phyloP scores from a whole-genome alignment of 2,797 vertebrate genomes.

The Enteromius thamalakanensis region DNA sequence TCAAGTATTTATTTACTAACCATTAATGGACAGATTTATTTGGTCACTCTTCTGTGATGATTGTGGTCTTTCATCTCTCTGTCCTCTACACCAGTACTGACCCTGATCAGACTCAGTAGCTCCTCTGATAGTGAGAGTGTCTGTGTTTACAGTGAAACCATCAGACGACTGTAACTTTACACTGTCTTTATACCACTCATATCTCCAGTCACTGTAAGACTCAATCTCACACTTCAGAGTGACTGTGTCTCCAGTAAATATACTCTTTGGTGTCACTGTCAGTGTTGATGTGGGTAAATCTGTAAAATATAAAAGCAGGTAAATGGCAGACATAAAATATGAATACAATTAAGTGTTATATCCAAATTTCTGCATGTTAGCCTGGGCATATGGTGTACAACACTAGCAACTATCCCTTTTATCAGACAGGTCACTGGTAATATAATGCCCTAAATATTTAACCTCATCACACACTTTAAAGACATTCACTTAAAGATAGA shows the following conservation, averaged over 20 bases:
- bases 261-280: neutral
- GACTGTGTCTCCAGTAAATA: neutral
- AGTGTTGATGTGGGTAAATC: neutral
- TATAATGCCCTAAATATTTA: too few species aligned
- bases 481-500: too few species aligned
- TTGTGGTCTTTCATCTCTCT: slow-evolving; percentile 38
- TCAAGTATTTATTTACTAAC: too few species aligned
- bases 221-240: neutral
- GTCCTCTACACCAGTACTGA: slow-evolving; percentile 54
- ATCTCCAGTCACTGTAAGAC: neutral
- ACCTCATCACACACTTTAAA: too few species aligned
- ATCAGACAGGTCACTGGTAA: too few species aligned
- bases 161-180: neutral
- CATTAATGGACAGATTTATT: too few species aligned
- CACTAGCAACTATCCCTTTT: too few species aligned
- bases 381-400: too few species aligned
- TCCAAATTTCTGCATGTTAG: too few species aligned
- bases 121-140: neutral
- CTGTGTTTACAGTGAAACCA: neutral
- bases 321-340: too few species aligned
- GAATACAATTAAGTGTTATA: too few species aligned
- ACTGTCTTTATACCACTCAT: neutral
- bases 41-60: neutral
- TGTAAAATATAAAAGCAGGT: too few species aligned
- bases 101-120: slow-evolving; percentile 38